Base-by-base conservation (phyloP, 2,888 invertebrate genomes). In the Melanotus villosus region DNA sequence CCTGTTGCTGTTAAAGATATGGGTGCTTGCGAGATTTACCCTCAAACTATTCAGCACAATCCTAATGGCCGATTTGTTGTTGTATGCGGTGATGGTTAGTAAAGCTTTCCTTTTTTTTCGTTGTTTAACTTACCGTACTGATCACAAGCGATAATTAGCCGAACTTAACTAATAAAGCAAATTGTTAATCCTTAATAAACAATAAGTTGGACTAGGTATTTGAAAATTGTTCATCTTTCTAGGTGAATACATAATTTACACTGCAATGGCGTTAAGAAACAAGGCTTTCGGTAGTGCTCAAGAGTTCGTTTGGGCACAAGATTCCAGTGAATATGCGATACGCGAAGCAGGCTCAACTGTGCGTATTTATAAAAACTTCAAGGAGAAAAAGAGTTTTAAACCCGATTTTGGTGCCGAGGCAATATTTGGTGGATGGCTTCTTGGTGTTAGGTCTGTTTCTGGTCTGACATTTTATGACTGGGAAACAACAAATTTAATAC, bases 1-100 rank as follows among this genome's bases (percentile, higher is more conserved):
- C 95, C 98, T 0, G 90, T 99, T 0, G 94, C 94, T 1, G 95
- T 98, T 0, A 99, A 99, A 84, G 99, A 99, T 81, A 97, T 99
- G 96, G 99, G 99, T 1, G 96, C 97, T 4, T 99, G 99, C 83
- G 99, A 99, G 86, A 98, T 99, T 72, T 99, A 99, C 84, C 99
- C 99, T 0, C 99, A 99, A 83, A 98, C 96, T 0, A 96, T 99
- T 73, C 94, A 95, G 23, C 99, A 99, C 84, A 99, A 99, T 86
- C 98, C 99, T 0, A 99, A 99, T 84, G 99, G 99, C 12, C 91
- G 91, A 76, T 92, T 92, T 85, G 92, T 95, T 2, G 99, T 98
- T 0, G 99, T 99, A 1, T 99, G 99, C 81, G 99, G 99, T 1
- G 99, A 99, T 84, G 99, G 99, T 10, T 36, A 59, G 63, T 63